phyloP scores from a whole-genome alignment of 2,113 vertebrate genomes.

The Picathartes gymnocephalus region DNA sequence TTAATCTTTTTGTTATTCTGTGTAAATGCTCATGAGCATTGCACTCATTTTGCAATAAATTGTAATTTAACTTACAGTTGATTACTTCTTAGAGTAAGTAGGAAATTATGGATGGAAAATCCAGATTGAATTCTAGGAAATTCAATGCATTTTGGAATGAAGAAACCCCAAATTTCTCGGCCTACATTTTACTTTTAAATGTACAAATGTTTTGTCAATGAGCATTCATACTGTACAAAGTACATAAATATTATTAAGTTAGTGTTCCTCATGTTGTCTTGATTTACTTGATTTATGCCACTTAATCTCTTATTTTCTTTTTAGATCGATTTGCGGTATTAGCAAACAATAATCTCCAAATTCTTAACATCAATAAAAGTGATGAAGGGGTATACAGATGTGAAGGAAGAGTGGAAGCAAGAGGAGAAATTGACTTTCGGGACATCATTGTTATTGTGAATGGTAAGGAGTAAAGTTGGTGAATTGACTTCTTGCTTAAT shows the following conservation, averaged over 20 bases:
- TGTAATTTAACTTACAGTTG: neutral
- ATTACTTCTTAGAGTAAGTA: neutral
- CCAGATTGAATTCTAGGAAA: neutral
- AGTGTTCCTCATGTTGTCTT: neutral
- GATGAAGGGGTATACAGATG: constrained; percentile 97
- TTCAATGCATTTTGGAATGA: neutral
- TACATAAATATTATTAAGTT: neutral
- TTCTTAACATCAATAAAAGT: constrained; percentile 91
- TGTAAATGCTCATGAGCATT: neutral
- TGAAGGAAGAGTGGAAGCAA: constrained; percentile 94
- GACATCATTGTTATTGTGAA: constrained; percentile 95
- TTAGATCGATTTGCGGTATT: constrained; percentile 87
- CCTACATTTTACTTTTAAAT: constrained; percentile 68
- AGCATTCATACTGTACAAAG: neutral
- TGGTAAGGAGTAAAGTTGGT: constrained; percentile 75
- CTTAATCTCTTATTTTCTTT: constrained; percentile 36
- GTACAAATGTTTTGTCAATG: constrained; percentile 23
- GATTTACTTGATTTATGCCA: neutral
- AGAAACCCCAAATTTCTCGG: neutral
- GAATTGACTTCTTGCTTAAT: neutral
- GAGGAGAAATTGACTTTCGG: constrained; percentile 96
- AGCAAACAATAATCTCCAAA: constrained; percentile 93
- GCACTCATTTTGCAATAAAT: neutral
- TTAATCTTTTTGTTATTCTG: neutral
- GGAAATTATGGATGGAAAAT: neutral